A percentile compares a stretch with the other conserved stretches of the same genome.
Evolutionary conservation across 2,113 vertebrate species (phyloP).

Genomic region (Aegithalos caudatus): DNA sequence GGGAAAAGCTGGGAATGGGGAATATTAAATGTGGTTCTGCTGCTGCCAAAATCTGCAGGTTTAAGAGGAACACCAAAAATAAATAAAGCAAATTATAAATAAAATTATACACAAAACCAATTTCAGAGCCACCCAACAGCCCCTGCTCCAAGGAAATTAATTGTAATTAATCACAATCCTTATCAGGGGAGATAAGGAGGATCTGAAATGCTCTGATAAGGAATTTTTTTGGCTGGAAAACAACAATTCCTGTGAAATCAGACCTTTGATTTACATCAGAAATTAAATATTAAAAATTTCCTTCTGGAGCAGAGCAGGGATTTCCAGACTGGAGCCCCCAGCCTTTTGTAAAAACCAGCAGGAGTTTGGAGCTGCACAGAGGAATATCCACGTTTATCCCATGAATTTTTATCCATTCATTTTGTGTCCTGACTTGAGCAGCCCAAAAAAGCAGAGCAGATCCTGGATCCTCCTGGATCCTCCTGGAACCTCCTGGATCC

Average conservation of each 20-base stretch:
- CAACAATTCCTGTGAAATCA: not conserved
- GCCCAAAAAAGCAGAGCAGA: not conserved
- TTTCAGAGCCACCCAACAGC: not conserved
- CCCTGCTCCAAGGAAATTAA: not conserved
- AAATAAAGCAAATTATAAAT: not conserved
- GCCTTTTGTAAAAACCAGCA: not conserved
- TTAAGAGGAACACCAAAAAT: not conserved
- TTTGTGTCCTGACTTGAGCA: not conserved
- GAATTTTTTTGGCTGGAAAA: not conserved
- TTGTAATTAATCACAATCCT: not conserved
- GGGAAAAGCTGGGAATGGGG: not conserved
- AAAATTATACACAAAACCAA: not conserved
- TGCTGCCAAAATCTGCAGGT: rapidly evolving
- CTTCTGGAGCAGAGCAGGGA: not conserved
- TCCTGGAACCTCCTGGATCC: not conserved
- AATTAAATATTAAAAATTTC: rapidly evolving
- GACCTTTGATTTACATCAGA: not conserved
- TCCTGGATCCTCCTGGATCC: no score
- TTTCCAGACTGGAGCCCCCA: not conserved
- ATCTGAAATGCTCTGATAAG: not conserved
- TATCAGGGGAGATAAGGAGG: not conserved
- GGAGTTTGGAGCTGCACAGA: rapidly evolving
- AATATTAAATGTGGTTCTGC: not conserved
- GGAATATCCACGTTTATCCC: not conserved
- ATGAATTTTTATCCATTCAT: rapidly evolving